Evolutionary conservation across 2,113 vertebrate species (phyloP), one percentile per base, ranked within the genome.

Genomic region (Eretmochelys imbricata): DNA sequence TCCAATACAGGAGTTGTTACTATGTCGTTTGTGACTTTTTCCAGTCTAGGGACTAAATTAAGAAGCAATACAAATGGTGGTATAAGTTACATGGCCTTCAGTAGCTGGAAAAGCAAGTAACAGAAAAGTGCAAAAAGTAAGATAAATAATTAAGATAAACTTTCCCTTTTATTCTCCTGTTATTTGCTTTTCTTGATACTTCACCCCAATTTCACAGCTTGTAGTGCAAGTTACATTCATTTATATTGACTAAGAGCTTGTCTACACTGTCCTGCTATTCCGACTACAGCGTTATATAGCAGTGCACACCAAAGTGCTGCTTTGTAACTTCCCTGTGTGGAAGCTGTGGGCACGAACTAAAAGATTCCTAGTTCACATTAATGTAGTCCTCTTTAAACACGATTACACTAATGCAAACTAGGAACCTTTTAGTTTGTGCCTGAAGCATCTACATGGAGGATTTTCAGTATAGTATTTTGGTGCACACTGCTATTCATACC

Each of bases 81-180:
- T 78, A 29, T 78, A 48, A 78, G 10, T 48, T 78, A 48, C 25
- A 27, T 78, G 22, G 22, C 25, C 22, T 78, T 78, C 13, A 62
- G 12, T 51, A 90, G 4, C 4, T 83, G 79, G 54, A 65, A 87
- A 91, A 82, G 20, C 1, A 65, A 87, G 8, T 19, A 85, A 69
- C 7, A 86, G 48, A 89, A 82, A 94, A 22, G 35, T 10, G 7
- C 22, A 87, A 80, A 93, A 95, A 81, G 84, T 31, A 59, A n/a
- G 27, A 54, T 19, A 82, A 90, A 42, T 51, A 79, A 75, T 5
- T 17, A 78, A 53, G 22, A 79, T 51, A 51, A 85, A 75, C 1
- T 27, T 1, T 2, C 84, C 87, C 38, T 86, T n/a, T 5, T 9
- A 46, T 29, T 9, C 54, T 82, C 76, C 1, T 86, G 46, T 1